These are phyloP conservation scores for Atta cephalotes DNA, from an alignment of 1,140 invertebrate genomes.

Conservation along the genomic window DNA sequence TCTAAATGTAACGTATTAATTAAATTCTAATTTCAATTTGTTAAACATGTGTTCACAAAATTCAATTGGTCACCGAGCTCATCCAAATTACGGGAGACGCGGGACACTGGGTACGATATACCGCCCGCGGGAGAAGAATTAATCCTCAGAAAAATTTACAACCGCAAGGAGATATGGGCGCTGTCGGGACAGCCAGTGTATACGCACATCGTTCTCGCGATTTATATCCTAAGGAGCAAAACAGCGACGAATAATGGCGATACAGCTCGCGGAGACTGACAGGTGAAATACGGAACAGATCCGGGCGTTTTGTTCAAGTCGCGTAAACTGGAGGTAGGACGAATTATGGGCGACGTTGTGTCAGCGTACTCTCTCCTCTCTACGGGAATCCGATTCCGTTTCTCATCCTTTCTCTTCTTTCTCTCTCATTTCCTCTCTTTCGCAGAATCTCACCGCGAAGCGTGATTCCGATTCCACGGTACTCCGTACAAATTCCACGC, in stretches of 20 bases:
- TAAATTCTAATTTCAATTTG: background rate
- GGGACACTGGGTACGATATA: slow-evolving; percentile 46
- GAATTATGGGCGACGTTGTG: slow-evolving; percentile 66
- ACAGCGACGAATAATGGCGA: slow-evolving; percentile 47
- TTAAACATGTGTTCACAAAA: background rate
- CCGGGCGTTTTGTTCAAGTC: slow-evolving; percentile 59
- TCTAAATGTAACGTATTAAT: background rate
- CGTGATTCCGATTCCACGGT: slow-evolving; percentile 5
- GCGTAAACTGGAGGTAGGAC: slow-evolving; percentile 8
- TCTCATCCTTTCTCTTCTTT: background rate
- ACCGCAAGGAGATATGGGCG: slow-evolving; percentile 26
- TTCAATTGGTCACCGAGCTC: slow-evolving; percentile 7
- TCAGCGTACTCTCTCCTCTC: slow-evolving; percentile 30
- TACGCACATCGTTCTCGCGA: slow-evolving; percentile 53
- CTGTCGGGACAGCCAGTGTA: slow-evolving; percentile 26
- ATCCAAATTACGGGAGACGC: background rate
- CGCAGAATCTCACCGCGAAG: slow-evolving; percentile 2
- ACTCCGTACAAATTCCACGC: background rate
- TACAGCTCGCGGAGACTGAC: slow-evolving; percentile 54
- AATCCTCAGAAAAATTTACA: slow-evolving; percentile 53
- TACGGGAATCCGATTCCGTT: slow-evolving; percentile 12
- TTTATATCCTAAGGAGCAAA: slow-evolving; percentile 62
- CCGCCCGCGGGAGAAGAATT: background rate
- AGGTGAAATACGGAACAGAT: slow-evolving; percentile 63
- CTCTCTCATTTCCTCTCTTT: background rate